These are phyloP conservation scores for Copidosoma floridanum DNA, from an alignment of 1,140 invertebrate species.

Conservation along the genomic window DNA sequence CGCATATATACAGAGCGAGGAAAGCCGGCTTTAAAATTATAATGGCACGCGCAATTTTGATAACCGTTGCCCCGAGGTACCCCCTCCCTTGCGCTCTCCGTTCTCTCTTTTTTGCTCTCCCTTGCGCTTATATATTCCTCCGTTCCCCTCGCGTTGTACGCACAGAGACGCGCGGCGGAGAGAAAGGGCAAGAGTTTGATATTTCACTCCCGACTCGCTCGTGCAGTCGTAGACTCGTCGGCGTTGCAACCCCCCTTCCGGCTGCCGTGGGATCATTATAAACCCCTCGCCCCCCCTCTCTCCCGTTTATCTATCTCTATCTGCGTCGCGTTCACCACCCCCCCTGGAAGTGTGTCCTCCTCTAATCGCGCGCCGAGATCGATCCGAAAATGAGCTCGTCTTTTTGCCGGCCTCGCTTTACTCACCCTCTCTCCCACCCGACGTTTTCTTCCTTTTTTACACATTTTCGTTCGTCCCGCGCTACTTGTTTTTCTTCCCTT, in stretches of 20 bases:
- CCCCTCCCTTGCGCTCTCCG: background rate
- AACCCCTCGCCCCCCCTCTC: slow-evolving; percentile 13
- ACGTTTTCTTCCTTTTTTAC: slow-evolving; percentile 10
- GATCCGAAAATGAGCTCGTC: slow-evolving; percentile 34
- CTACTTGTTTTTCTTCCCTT: too few relatives aligned
- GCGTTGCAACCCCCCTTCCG: slow-evolving; percentile 30
- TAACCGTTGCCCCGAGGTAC: slow-evolving; percentile 50
- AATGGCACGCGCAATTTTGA: slow-evolving; percentile 58
- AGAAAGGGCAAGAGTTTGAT: slow-evolving; percentile 43
- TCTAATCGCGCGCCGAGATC: slow-evolving; percentile 29
- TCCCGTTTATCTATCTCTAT: background rate
- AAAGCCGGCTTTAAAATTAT: slow-evolving; percentile 59
- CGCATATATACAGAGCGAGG: slow-evolving; percentile 44
- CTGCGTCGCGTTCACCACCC: background rate
- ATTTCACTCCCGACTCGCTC: slow-evolving; percentile 38
- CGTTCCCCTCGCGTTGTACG: too few relatives aligned
- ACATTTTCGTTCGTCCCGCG: background rate
- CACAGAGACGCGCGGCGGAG: too few relatives aligned
- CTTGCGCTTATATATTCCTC: too few relatives aligned
- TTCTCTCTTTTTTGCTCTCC: background rate
- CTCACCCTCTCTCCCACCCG: background rate
- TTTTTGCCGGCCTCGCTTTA: slow-evolving; percentile 27
- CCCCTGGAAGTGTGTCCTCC: background rate
- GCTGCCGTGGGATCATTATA: slow-evolving; percentile 30
- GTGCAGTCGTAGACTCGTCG: slow-evolving; percentile 25